Conservation (phyloP, 2,888 invertebrate genomes). For the Phorcus lineatus region DNA sequence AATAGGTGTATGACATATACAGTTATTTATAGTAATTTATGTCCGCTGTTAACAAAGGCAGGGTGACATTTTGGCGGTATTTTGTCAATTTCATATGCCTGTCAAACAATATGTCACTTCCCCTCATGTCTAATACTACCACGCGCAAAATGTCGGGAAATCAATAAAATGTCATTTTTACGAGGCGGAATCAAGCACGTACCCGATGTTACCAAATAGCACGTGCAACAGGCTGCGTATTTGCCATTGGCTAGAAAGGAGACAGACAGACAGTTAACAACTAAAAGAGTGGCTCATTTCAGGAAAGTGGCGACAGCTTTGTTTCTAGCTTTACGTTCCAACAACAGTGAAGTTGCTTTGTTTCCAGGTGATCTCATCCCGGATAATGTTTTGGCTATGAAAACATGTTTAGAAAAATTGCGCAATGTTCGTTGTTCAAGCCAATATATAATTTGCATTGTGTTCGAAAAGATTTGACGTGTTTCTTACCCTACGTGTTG, state of each 20-base stretch:
- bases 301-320: too few species aligned
- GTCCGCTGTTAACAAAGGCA: neutral
- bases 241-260: neutral
- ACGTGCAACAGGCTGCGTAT: neutral
- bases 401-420: too few species aligned
- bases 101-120: neutral
- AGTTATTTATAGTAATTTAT: neutral
- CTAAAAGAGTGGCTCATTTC: too few species aligned
- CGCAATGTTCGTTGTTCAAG: too few species aligned
- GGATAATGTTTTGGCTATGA: too few species aligned
- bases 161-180: conserved; percentile 8
- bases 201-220: neutral
- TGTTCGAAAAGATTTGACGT: too few species aligned
- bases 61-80: neutral
- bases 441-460: too few species aligned
- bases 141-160: neutral
- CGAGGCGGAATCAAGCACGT: neutral
- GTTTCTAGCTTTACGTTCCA: too few species aligned
- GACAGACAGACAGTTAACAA: neutral
- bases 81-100: neutral
- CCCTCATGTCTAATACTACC: neutral
- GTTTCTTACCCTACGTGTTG: too few species aligned
- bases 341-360: too few species aligned
- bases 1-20: conserved; percentile 15
- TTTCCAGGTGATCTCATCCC: too few species aligned